Evolutionary conservation across 2,888 invertebrate species (phyloP).

Genomic region (Cheilosia vulpina): DNA sequence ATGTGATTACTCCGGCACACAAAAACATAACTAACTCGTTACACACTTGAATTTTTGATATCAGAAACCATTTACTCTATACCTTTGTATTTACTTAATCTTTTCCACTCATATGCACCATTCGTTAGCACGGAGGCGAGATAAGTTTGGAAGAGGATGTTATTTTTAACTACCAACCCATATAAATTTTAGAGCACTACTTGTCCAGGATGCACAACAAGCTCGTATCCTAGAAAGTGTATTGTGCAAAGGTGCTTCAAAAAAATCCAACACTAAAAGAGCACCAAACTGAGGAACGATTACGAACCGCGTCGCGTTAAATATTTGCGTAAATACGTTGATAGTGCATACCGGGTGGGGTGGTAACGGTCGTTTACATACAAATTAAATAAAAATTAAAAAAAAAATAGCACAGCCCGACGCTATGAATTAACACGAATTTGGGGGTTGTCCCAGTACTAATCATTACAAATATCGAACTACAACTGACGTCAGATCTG

Average conservation of each 20-base stretch:
- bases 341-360: slow-evolving; percentile 17
- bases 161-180: background rate
- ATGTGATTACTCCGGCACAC: slow-evolving; percentile 6
- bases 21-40: slow-evolving; percentile 19
- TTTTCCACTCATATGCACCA: slow-evolving; percentile 14
- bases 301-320: slow-evolving; percentile 24
- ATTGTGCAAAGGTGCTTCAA: background rate
- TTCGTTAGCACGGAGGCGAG: slow-evolving; percentile 5
- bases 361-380: slow-evolving; percentile 16
- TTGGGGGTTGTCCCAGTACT: slow-evolving; percentile 79
- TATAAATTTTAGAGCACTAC: background rate
- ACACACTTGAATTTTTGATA: slow-evolving; percentile 34
- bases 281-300: background rate
- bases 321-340: slow-evolving; percentile 8
- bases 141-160: background rate
- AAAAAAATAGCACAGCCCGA: slow-evolving; percentile 49
- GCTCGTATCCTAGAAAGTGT: background rate
- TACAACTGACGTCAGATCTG: slow-evolving; percentile 82
- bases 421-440: slow-evolving; percentile 54
- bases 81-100: slow-evolving; percentile 24
- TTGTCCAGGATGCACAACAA: background rate
- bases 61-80: slow-evolving; percentile 34
- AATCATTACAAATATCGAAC: slow-evolving; percentile 84
- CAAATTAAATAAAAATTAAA: slow-evolving; percentile 62
- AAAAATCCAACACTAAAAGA: background rate